Base-by-base conservation (phyloP, 2,797 vertebrate genomes). In the Intellagama lesueurii region DNA sequence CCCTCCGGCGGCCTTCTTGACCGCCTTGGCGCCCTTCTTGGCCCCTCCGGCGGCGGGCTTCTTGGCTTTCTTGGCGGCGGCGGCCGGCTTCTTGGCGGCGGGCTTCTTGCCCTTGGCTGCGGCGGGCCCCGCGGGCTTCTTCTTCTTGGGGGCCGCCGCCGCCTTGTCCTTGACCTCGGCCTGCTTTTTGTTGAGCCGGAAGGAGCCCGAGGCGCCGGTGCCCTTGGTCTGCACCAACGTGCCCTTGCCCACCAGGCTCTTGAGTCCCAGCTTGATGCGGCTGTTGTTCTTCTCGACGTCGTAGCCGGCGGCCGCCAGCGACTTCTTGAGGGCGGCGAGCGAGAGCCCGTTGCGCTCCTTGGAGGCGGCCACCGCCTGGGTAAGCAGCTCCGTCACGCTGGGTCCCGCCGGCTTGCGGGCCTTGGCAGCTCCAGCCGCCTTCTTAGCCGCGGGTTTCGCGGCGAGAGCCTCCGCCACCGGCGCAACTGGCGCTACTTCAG, bases 201-300 rank as follows among this genome's bases (percentile, higher is more conserved):
- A 98, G 1, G 97, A 98, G 14, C 97, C 97, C 0, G 97, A 96
- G 0, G 97, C 97, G 0, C 98, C 97, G 0, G 93, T 96, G 4
- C 97, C 98, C 35, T 97, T 98, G 79, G 91, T 96, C 94, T 96
- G 97, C 86, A 97, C 82, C 85, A 98, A 56, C 0, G 90, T 32
- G 2, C 97, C 97, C 14, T 96, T 97, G 80, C 89, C 90, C 91
- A 98, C 95, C 90, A 98, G 69, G 52, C 97, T 97, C 87, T 91
- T 97, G 8, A 98, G 87, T 0, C 97, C 94, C n/a, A 94, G 32
- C 75, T 97, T 96, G 91, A 98, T 94, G 28, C 97, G 97, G 89
- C 96, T 94, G 68, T 97, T 98, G 87, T 97, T 98, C 90, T 97
- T 98, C 70, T 93, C 96, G 85, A 98, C 97, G 0, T 96, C 95